phyloP scores from a whole-genome alignment of 1,140 invertebrate genomes.

The Acromyrmex echinatior region DNA sequence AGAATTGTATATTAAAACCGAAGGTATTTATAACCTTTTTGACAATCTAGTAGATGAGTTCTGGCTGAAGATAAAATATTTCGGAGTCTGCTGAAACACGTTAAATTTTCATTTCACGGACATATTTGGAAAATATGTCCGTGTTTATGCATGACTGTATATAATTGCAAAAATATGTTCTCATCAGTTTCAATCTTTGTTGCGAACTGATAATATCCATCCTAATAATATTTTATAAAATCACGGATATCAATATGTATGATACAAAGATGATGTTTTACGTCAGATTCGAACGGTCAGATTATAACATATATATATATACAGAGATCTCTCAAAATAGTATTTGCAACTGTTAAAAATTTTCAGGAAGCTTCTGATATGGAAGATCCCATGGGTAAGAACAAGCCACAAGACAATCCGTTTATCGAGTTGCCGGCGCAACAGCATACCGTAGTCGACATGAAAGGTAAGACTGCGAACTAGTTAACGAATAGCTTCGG shows the following conservation, averaged over 20 bases:
- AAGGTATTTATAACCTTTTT: no score
- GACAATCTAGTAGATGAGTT: not conserved
- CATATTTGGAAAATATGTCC: not conserved
- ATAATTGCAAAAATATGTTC: not conserved
- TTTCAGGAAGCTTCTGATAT: slow-evolving; percentile 88
- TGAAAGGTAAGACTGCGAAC: slow-evolving; percentile 92
- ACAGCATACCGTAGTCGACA: slow-evolving; percentile 95
- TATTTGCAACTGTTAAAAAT: slow-evolving; percentile 8
- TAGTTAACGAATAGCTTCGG: slow-evolving; percentile 5
- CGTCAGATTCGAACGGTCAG: not conserved
- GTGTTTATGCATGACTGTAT: not conserved
- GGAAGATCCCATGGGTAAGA: slow-evolving; percentile 94
- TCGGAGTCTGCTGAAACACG: not conserved
- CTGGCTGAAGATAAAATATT: not conserved
- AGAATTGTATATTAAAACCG: no score
- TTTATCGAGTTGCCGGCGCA: slow-evolving; percentile 94
- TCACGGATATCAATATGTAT: not conserved
- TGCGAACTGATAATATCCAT: not conserved
- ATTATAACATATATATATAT: no score
- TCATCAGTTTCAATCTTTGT: not conserved
- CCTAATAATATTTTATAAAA: not conserved
- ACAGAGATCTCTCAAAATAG: not conserved
- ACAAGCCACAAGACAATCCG: slow-evolving; percentile 96
- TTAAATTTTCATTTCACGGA: not conserved
- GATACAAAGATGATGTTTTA: not conserved